Evolutionary conservation across 2,797 vertebrate genomes (phyloP).

Genomic region (Tokudaia tokunoshimensis): DNA sequence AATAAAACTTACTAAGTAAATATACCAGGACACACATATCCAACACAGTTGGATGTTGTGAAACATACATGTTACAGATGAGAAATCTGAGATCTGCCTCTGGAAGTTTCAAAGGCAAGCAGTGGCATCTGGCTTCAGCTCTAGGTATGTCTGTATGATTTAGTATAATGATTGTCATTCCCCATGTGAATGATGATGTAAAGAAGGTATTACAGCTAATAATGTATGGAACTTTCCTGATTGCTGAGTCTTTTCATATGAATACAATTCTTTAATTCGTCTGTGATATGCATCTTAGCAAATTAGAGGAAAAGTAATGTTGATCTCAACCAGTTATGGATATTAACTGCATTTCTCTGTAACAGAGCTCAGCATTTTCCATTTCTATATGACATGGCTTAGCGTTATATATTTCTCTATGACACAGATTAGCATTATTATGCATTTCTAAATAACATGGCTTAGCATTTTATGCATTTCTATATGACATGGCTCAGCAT

Average conservation of each 20-base stretch:
- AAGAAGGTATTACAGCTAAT: neutral
- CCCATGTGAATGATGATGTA: neutral
- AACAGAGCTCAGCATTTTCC: neutral
- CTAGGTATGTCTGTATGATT: neutral
- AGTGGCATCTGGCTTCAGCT: neutral
- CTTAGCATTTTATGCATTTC: neutral
- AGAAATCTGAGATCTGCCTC: neutral
- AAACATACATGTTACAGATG: neutral
- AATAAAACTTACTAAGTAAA: neutral
- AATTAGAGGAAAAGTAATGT: neutral
- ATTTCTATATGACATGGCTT: neutral
- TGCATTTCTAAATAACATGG: neutral
- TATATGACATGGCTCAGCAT: neutral
- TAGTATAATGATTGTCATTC: neutral
- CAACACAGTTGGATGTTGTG: neutral
- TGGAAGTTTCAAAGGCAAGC: neutral
- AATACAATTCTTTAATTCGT: neutral
- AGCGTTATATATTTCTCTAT: neutral
- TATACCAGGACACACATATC: neutral
- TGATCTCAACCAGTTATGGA: neutral
- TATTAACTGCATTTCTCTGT: neutral
- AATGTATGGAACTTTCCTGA: neutral
- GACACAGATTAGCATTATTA: neutral
- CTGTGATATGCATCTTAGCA: neutral
- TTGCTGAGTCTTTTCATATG: neutral